phyloP scores from a whole-genome alignment of 2,113 vertebrate genomes.

The Callocephalon fimbriatum region DNA sequence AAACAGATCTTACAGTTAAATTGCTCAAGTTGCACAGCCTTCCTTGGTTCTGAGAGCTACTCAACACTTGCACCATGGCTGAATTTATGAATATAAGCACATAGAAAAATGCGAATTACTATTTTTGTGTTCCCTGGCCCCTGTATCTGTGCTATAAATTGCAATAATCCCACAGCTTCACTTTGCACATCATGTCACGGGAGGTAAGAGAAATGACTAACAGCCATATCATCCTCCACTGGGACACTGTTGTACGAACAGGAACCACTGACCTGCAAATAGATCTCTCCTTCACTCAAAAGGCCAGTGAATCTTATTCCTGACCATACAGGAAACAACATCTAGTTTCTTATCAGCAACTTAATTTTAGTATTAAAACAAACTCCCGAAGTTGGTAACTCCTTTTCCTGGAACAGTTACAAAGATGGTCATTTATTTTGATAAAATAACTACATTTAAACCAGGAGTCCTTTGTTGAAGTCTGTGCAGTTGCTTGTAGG shows the following conservation, averaged over 20 bases:
- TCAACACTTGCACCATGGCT: background rate
- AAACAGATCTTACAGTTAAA: background rate
- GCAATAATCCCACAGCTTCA: background rate
- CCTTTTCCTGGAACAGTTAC: background rate
- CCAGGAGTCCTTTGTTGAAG: background rate
- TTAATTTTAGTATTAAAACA: background rate
- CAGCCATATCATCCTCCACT: background rate
- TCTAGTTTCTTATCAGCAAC: background rate
- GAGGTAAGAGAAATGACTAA: background rate
- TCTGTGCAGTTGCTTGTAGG: background rate
- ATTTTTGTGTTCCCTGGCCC: background rate
- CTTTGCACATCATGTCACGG: background rate
- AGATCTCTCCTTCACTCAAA: background rate
- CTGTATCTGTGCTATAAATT: background rate
- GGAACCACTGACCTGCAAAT: background rate
- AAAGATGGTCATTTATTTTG: background rate
- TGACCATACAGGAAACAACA: background rate
- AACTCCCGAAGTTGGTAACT: background rate
- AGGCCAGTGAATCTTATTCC: background rate
- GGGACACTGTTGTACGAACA: background rate
- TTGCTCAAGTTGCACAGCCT: background rate
- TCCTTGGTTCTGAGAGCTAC: background rate
- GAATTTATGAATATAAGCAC: background rate
- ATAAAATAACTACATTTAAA: background rate
- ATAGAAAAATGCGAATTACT: background rate